These are phyloP conservation scores for Bradynema listronoti DNA, from an alignment of 1,140 invertebrate genomes.

Conservation along the genomic window DNA sequence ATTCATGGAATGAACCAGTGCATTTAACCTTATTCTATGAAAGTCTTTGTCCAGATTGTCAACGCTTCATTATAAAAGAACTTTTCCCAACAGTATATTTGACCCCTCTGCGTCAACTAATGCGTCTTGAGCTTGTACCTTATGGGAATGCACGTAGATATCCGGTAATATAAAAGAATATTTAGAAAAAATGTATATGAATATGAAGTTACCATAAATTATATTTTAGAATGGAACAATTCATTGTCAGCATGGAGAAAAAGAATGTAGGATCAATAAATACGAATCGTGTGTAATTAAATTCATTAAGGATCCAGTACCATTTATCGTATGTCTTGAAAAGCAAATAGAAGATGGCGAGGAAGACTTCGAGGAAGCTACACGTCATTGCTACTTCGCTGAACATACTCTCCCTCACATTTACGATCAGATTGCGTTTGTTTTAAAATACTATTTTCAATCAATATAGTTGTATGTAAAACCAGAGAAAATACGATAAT, in stretches of 20 bases:
- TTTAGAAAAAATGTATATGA: neutral
- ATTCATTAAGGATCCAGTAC: conserved; percentile 15
- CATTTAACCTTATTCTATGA: neutral
- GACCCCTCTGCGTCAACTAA: neutral
- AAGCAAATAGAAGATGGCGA: conserved; percentile 11
- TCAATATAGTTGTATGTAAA: neutral
- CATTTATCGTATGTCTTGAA: conserved; percentile 30
- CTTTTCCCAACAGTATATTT: neutral
- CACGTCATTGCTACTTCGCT: conserved; percentile 17
- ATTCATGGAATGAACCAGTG: neutral
- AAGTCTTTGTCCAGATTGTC: conserved; percentile 11
- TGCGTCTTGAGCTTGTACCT: conserved; percentile 8
- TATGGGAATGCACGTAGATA: conserved; percentile 18
- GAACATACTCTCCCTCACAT: conserved; percentile 10
- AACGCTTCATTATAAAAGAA: conserved; percentile 1
- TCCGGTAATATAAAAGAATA: neutral
- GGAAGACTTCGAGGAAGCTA: conserved; percentile 7
- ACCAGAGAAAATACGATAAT: neutral
- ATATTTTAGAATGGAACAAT: conserved; percentile 17
- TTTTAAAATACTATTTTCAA: neutral
- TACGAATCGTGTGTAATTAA: conserved; percentile 32
- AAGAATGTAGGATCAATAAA: conserved; percentile 21
- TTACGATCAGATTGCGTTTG: too few relatives aligned
- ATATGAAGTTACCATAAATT: too few relatives aligned
- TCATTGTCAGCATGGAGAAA: conserved; percentile 21